phyloP scores from a whole-genome alignment of 2,797 vertebrate genomes.

The Avahi laniger region DNA sequence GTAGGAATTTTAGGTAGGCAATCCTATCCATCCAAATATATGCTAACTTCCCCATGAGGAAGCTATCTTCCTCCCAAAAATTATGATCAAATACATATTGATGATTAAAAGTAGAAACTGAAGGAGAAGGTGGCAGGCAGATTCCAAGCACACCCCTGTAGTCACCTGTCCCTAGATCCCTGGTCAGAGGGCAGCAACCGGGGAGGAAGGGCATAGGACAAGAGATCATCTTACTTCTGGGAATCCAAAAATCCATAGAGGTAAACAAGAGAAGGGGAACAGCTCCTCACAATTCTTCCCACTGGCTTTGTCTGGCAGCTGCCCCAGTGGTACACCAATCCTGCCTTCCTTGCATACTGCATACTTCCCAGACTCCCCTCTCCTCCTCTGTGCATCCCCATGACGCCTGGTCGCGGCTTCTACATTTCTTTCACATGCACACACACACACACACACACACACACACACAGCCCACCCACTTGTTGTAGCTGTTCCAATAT shows the following conservation, averaged over 20 bases:
- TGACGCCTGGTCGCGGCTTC: not conserved
- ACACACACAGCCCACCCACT: conserved; percentile 77
- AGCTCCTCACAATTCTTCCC: not conserved
- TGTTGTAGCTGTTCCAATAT: conserved; percentile 93
- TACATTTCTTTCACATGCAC: rapidly evolving
- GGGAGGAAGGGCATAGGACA: not conserved
- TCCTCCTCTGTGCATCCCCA: not conserved
- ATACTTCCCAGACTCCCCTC: not conserved
- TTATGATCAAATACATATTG: not conserved
- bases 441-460: rapidly evolving
- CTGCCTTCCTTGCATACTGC: not conserved
- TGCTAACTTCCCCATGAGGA: not conserved
- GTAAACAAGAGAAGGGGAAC: not conserved
- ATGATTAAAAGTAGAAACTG: not conserved
- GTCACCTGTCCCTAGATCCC: not conserved
- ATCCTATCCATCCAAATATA: not conserved
- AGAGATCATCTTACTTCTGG: not conserved
- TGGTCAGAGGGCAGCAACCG: not conserved
- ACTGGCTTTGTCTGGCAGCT: not conserved
- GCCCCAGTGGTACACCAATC: not conserved
- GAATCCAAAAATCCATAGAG: not conserved
- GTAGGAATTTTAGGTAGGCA: not conserved
- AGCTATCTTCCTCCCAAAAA: not conserved
- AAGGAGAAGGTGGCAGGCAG: not conserved
- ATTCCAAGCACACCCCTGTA: not conserved